Percentiles rank a stretch among this genome's conserved stretches.
These are phyloP conservation scores for Neosilurus mollespiculum DNA, from an alignment of 2,797 vertebrate species.

Conservation along the genomic window DNA sequence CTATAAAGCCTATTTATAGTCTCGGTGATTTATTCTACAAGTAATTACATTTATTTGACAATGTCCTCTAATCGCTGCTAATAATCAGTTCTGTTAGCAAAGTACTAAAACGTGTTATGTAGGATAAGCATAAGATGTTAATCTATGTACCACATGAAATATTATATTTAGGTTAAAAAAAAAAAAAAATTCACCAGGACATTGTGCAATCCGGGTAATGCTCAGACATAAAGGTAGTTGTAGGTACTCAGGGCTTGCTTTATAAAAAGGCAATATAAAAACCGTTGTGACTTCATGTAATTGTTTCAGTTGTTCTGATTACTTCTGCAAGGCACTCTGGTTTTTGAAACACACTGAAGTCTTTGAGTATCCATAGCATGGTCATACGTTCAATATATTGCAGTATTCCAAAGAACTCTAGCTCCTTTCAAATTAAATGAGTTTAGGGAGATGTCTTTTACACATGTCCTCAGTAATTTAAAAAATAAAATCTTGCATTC, in stretches of 20 bases:
- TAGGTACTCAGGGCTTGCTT: neutral
- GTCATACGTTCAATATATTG: neutral
- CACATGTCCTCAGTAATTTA: neutral
- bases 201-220: neutral
- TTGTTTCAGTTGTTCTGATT: neutral
- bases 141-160: neutral
- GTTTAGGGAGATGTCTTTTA: neutral
- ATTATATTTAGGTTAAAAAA: neutral
- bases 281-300: neutral
- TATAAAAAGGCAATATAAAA: neutral
- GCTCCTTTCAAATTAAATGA: neutral
- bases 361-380: neutral
- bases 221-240: neutral
- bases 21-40: neutral
- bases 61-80: neutral
- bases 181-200: neutral
- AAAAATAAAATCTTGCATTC: neutral
- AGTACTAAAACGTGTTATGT: neutral
- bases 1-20: neutral
- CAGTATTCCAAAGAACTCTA: neutral
- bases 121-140: too few species aligned
- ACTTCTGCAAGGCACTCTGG: slow-evolving; percentile 15
- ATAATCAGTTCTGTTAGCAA: neutral
- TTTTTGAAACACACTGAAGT: neutral
- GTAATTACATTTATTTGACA: neutral